Conservation (phyloP, 2,888 invertebrate species). For the Philaethria dido region DNA sequence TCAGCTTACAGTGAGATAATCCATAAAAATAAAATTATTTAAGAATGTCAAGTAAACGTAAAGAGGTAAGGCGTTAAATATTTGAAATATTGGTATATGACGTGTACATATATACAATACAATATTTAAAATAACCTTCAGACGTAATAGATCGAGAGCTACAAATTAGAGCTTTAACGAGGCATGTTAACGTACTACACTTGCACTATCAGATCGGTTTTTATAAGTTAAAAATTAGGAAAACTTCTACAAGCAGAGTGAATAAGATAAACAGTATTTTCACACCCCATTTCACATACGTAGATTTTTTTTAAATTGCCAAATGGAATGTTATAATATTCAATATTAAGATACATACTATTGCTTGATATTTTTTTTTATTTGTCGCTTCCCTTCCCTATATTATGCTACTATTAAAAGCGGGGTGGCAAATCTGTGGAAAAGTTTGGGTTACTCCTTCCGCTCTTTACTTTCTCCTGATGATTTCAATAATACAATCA, state of each 20-base stretch:
- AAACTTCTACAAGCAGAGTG: constrained; percentile 17
- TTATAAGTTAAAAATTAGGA: constrained; percentile 45
- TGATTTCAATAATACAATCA: no score
- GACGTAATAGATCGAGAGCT: constrained; percentile 65
- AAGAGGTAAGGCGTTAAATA: constrained; percentile 2
- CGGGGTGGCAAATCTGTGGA: no score
- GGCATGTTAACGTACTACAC: constrained; percentile 68
- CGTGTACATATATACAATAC: constrained; percentile 26
- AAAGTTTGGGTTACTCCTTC: no score
- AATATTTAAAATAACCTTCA: constrained; percentile 57
- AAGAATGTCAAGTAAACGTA: constrained; percentile 3
- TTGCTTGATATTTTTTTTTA: no score
- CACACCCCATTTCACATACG: neutral
- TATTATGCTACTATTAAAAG: no score
- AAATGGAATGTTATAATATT: no score
- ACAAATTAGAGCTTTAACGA: constrained; percentile 72
- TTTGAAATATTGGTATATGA: constrained; percentile 27
- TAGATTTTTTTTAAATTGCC: neutral
- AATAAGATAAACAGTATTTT: neutral
- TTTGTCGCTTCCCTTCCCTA: no score
- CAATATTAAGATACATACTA: no score
- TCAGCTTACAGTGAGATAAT: neutral
- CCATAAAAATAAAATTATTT: constrained; percentile 15
- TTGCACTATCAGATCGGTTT: constrained; percentile 70
- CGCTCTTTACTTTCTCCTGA: no score